Evolutionary conservation across 2,888 invertebrate genomes (phyloP).

Genomic region (Drosophila gaucha): DNA sequence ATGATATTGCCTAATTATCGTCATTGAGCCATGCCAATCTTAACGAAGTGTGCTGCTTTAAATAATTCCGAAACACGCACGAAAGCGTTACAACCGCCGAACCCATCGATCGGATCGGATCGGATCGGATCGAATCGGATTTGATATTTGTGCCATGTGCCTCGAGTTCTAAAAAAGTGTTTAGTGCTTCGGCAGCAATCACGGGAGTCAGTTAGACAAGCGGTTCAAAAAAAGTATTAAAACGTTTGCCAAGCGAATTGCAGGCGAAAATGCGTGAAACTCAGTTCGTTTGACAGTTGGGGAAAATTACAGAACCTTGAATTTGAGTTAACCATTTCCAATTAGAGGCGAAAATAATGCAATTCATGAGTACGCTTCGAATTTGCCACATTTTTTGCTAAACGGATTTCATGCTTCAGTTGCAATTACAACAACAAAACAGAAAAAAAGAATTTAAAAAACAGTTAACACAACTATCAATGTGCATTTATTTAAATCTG

Average conservation of each 20-base stretch:
- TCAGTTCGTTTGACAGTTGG: slow-evolving; percentile 47
- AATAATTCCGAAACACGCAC: slow-evolving; percentile 25
- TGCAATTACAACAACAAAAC: slow-evolving; percentile 23
- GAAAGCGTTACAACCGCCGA: slow-evolving; percentile 44
- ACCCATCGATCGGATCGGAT: slow-evolving; percentile 45
- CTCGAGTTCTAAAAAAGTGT: slow-evolving; percentile 20
- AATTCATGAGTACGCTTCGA: slow-evolving; percentile 60
- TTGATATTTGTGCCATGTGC: slow-evolving; percentile 45
- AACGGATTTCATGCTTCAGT: slow-evolving; percentile 58
- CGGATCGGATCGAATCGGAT: slow-evolving; percentile 23
- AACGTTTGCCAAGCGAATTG: background rate
- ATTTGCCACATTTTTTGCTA: slow-evolving; percentile 59
- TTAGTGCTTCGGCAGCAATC: slow-evolving; percentile 67
- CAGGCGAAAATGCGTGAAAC: slow-evolving; percentile 45
- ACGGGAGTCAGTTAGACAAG: slow-evolving; percentile 52
- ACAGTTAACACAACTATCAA: slow-evolving; percentile 55
- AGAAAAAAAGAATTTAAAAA: slow-evolving; percentile 8
- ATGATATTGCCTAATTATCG: too few species aligned
- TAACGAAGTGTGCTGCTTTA: too few species aligned
- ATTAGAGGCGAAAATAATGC: slow-evolving; percentile 57
- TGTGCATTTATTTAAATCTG: slow-evolving; percentile 64
- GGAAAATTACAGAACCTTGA: slow-evolving; percentile 65
- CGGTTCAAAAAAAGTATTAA: background rate
- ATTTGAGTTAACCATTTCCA: slow-evolving; percentile 20
- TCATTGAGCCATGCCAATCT: too few species aligned